Percentiles rank a stretch among this genome's conserved stretches.
Conservation (phyloP, 1,140 invertebrate species). For the Drosophila nigrodunni region DNA sequence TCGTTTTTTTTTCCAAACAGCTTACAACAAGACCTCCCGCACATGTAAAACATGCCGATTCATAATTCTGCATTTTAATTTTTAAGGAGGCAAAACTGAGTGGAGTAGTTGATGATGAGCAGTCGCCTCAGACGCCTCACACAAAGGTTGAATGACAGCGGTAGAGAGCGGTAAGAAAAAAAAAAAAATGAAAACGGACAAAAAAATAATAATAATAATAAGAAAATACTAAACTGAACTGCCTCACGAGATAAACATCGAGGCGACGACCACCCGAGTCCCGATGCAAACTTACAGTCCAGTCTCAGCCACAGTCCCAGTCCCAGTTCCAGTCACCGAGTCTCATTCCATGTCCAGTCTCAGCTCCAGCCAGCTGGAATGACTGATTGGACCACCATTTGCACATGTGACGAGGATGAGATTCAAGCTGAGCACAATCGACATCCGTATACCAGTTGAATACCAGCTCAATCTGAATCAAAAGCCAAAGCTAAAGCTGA, state of each 20-base stretch:
- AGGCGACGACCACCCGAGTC: constrained; percentile 47
- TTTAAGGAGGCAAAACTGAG: constrained; percentile 57
- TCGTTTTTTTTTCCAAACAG: constrained; percentile 11
- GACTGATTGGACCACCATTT: constrained; percentile 65
- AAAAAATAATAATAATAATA: constrained; percentile 38
- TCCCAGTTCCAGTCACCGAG: neutral
- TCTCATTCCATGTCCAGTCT: neutral
- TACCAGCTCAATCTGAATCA: neutral
- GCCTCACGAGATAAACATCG: constrained; percentile 55
- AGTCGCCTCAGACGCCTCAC: constrained; percentile 48
- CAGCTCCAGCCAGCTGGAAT: constrained; percentile 47
- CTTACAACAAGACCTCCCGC: constrained; percentile 82
- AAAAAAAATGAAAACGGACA: constrained; percentile 22
- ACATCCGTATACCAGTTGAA: constrained; percentile 17
- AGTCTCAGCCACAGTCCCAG: neutral
- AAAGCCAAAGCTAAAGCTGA: neutral
- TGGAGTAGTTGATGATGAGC: constrained; percentile 44
- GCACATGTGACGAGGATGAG: constrained; percentile 53
- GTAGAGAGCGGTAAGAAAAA: constrained; percentile 17
- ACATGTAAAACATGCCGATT: constrained; percentile 84
- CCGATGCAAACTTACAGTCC: constrained; percentile 30
- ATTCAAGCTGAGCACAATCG: neutral
- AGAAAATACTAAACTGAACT: constrained; percentile 49
- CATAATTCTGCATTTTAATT: constrained; percentile 79
- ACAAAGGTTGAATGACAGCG: constrained; percentile 61